Evolutionary conservation across 2,797 vertebrate species (phyloP).

Genomic region (Crenuchus spilurus): DNA sequence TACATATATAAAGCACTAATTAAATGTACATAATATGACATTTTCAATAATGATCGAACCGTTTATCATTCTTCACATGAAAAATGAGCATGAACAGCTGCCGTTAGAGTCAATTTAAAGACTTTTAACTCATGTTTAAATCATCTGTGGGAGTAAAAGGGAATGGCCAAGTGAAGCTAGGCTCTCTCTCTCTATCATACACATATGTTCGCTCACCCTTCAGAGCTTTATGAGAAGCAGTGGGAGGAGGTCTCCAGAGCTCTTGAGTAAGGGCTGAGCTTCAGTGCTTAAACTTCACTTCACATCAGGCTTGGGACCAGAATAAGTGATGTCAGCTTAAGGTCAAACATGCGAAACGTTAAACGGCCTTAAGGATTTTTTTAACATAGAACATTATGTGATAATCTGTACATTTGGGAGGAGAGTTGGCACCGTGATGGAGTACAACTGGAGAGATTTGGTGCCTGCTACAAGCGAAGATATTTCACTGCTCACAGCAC

Average conservation of each 20-base stretch:
- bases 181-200: background rate
- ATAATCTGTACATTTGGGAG: background rate
- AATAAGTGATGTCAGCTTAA: background rate
- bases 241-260: slow-evolving; percentile 3
- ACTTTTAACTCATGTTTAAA: slow-evolving; percentile 64
- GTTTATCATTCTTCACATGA: too few relatives aligned
- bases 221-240: slow-evolving; percentile 1
- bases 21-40: too few relatives aligned
- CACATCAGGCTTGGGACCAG: background rate
- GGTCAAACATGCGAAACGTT: background rate
- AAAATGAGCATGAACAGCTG: slow-evolving; percentile 29
- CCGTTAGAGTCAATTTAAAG: slow-evolving; percentile 43
- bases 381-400: background rate
- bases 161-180: slow-evolving; percentile 29
- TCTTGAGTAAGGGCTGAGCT: background rate
- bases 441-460: background rate
- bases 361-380: background rate
- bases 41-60: background rate
- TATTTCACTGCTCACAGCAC: slow-evolving; percentile 28
- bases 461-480: background rate
- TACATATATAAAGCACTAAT: too few relatives aligned
- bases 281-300: background rate
- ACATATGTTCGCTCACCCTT: background rate
- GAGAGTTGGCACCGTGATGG: background rate
- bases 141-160: slow-evolving; percentile 52